Base-by-base conservation (phyloP, 2,113 vertebrate genomes). In the Perca schrenkii region DNA sequence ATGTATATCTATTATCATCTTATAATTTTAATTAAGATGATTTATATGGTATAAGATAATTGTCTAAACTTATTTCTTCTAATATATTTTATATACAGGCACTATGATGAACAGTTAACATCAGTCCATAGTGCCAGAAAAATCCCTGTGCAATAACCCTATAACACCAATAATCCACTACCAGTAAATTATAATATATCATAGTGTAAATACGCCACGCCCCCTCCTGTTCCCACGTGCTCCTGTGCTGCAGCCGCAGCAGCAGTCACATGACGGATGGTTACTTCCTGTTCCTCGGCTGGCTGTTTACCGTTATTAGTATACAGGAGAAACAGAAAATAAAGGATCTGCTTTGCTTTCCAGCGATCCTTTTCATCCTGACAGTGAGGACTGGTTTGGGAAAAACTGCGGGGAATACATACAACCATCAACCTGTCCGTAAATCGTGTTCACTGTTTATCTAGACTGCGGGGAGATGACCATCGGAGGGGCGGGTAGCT, bases 261-360 rank as follows among this genome's bases (percentile, higher is more conserved):
- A 73, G 69, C 70, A 40, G 94, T 95, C 95, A 95, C 91, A 86
- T 96, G 95, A 94, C 84, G 12, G 77, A 84, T 82, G 49, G 6
- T 52, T 62, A 89, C 84, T 92, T 91, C 84, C 89, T 72, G 86
- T 77, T 19, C 8, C 10, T 1, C 7, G 14, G 76, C 79, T 66
- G 14, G 76, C 79, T 66, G 63, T 83, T 43, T 43, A 43, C 40
- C 40, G 40, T 43, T 43, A 11, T 43, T 43, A 43, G 1, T 43
- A 11, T 43, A 43, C 40, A 11, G 31, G 31, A 34, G 31, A 34
- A 34, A 34, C 4, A 34, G 28, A 72, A 68, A 46, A 21, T 13
- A 72, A 25, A 74, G 47, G 50, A 2, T 34, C 11, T 19, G n/a
- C 36, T 43, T 6, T 34, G 16, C 15, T 1, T 12, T 14, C 2